Evolutionary conservation across 2,888 invertebrate genomes (phyloP), one percentile per base, ranked within the genome.

Genomic region (Euproctis similis): DNA sequence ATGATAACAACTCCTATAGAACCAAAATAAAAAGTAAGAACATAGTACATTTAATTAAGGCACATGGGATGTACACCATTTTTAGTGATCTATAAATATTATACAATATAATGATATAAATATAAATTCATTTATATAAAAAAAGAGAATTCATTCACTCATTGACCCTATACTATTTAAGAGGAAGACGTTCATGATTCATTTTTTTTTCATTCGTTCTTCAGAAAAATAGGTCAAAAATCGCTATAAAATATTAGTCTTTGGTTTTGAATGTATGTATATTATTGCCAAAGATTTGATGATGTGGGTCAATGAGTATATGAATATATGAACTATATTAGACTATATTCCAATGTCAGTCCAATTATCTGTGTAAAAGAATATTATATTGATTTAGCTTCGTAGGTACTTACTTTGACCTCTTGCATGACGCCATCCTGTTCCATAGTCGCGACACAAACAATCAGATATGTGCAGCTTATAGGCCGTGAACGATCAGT

Each of bases 21-120:
- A 80, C 75, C 82, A 72, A 65, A 60, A 66, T 60, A n/a, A n/a
- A n/a, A n/a, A 56, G 62, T 65, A 59, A 65, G 67, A 72, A 73
- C 60, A 75, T 81, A 78, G 77, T 81, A 81, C 80, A 80, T 66
- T 70, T 45, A 46, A 69, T 65, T 74, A 82, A 82, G 81, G 82
- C 82, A 82, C 82, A 72, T 76, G 69, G 59, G 74, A 76, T 80
- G 82, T 74, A 70, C 74, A 65, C 34, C n/a, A 42, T 46, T 43
- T 41, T 26, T 37, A 40, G 56, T 66, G 64, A 66, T 64, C 58
- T 68, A 72, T 75, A 77, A 77, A 80, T 76, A 76, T 69, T 71
- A 77, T 77, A 75, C 76, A 73, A 74, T 81, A 72, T 58, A 57
- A 58, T 67, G 68, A 68, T 70, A 63, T 66, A 66, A 54, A 64